Evolutionary conservation across 2,888 invertebrate species (phyloP), one percentile per base, ranked within the genome.

Genomic region (Ennomos fuscantarius): DNA sequence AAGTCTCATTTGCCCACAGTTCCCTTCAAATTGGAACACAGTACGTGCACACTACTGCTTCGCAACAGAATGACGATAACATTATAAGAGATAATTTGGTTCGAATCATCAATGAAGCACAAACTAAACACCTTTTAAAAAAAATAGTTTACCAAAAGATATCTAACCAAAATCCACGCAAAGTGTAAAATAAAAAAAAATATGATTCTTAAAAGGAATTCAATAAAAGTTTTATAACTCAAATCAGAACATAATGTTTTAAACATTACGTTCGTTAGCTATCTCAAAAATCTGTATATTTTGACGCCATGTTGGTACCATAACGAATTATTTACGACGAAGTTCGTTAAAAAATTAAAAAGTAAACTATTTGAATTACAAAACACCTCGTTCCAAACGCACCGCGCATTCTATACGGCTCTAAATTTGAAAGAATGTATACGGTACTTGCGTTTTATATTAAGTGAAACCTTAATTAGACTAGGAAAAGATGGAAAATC

Each of bases 381-480:
- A 58, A 49, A 53, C 48, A 53, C 48, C 53, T 58, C 52, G 46
- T 57, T 49, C 51, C 45, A 56, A 60, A 61, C 36, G 68, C 66
- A 68, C 73, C 73, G 73, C 71, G 58, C 62, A 24, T 24, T 68
- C 24, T 40, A 37, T 36, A 15, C 12, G 34, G 46, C 36, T 56
- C 45, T 50, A 56, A 62, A 67, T 73, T 76, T 72, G 2, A 57
- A 71, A 75, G 76, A 71, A 69, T 76, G 68, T 72, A 58, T 73
- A 73, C 70, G 74, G 66, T 66, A 62, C 69, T 40, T 36, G 9
- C n/a, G 66, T 70, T 69, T 61, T 56, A 40, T 33, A 12, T 34
- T 40, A 24, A 24, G 24, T 2, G 6, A 6, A 24, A 6, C 6
- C 5, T 24, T 6, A 6, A 1, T 6, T 24, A 1, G 24, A 24